phyloP scores from a whole-genome alignment of 2,797 vertebrate species.

The Pipistrellus nathusii region DNA sequence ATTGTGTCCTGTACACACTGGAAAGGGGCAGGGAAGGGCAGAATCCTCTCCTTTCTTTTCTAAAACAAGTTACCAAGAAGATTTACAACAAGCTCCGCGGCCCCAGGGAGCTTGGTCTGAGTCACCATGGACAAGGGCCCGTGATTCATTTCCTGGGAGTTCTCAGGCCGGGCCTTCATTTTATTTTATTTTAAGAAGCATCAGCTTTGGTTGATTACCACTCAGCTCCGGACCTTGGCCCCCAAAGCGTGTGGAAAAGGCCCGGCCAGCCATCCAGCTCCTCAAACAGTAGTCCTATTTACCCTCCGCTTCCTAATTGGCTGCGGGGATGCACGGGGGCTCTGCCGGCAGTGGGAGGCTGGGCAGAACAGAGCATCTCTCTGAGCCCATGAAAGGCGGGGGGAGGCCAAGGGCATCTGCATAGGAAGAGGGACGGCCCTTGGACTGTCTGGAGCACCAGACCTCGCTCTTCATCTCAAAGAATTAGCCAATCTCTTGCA shows the following conservation, averaged over 20 bases:
- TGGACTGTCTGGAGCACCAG: neutral
- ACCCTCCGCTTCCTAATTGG: neutral
- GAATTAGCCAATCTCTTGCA: conserved; percentile 55
- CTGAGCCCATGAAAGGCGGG: conserved; percentile 12
- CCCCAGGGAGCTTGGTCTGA: neutral
- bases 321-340: neutral
- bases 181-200: conserved; percentile 49
- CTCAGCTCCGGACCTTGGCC: neutral
- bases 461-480: conserved; percentile 20
- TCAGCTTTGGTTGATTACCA: neutral
- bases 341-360: rapidly evolving
- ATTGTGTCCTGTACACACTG: rapidly evolving
- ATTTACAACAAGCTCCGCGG: neutral
- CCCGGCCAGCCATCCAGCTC: rapidly evolving
- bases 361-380: conserved; percentile 41
- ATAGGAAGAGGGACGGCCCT: neutral
- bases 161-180: neutral
- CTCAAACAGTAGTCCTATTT: conserved; percentile 62
- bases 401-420: conserved; percentile 6
- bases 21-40: neutral
- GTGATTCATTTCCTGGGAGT: conserved; percentile 25
- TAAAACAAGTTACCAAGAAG: neutral
- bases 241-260: neutral
- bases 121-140: neutral
- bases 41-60: neutral